phyloP scores from a whole-genome alignment of 2,113 vertebrate genomes.

The Loxodonta africana region DNA sequence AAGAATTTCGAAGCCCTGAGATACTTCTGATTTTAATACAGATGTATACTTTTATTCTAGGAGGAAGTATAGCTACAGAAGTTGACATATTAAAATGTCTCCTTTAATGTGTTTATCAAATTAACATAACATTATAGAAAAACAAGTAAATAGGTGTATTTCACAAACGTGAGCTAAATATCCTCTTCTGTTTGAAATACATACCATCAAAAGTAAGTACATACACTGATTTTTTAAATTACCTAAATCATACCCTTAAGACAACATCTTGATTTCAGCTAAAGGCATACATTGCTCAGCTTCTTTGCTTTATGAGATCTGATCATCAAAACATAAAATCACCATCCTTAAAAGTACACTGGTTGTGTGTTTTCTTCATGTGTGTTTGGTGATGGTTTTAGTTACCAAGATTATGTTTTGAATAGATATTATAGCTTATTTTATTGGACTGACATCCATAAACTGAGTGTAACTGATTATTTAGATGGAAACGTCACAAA shows the following conservation, averaged over 20 bases:
- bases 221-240: slow-evolving; percentile 56
- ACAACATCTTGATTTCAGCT: slow-evolving; percentile 52
- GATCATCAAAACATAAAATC: slow-evolving; percentile 9
- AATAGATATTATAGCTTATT: slow-evolving; percentile 57
- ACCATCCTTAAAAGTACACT: not conserved
- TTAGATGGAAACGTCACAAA: slow-evolving; percentile 52
- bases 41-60: not conserved
- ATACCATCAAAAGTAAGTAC: slow-evolving; percentile 31
- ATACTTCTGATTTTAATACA: slow-evolving; percentile 51
- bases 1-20: not conserved
- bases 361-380: slow-evolving; percentile 17
- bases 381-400: slow-evolving; percentile 35
- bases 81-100: slow-evolving; percentile 15
- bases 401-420: slow-evolving; percentile 55
- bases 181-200: not conserved
- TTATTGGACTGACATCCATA: slow-evolving; percentile 44
- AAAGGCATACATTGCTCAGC: not conserved
- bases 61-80: not conserved
- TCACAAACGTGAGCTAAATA: not conserved
- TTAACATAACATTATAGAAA: slow-evolving; percentile 25
- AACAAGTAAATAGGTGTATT: slow-evolving; percentile 12
- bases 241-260: slow-evolving; percentile 16
- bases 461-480: slow-evolving; percentile 59
- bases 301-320: slow-evolving; percentile 37
- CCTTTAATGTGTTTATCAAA: not conserved